These are phyloP conservation scores for Egretta garzetta DNA, from an alignment of 2,113 vertebrate genomes.

Conservation along the genomic window DNA sequence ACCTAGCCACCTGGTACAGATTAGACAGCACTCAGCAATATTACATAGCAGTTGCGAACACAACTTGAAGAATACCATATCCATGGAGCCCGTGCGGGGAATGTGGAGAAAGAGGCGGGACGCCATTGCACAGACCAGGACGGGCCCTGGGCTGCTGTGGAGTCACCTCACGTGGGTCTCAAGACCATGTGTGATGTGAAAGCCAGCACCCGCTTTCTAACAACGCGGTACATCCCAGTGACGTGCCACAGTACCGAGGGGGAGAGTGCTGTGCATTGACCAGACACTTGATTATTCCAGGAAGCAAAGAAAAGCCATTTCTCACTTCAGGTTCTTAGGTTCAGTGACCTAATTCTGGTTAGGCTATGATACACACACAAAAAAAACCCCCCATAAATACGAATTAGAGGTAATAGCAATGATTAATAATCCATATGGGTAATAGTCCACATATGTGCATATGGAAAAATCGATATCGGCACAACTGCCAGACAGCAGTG, in stretches of 20 bases:
- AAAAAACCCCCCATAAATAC: background rate
- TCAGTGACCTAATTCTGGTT: background rate
- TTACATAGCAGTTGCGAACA: background rate
- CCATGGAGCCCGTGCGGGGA: background rate
- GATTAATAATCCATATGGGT: conserved; percentile 39
- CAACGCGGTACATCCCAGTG: rapidly evolving
- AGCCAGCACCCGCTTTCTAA: background rate
- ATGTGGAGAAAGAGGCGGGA: background rate
- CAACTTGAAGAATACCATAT: background rate
- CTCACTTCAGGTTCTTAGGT: background rate
- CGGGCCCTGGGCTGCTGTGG: background rate
- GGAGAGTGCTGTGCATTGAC: background rate
- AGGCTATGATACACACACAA: background rate
- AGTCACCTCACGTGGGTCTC: background rate
- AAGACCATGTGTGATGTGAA: background rate
- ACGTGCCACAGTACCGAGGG: background rate
- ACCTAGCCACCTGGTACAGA: conserved; percentile 34
- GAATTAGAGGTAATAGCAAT: background rate
- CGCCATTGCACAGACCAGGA: background rate
- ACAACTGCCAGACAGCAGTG: background rate
- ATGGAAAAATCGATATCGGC: background rate
- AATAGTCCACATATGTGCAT: background rate
- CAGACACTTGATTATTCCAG: background rate
- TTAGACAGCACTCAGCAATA: conserved; percentile 3
- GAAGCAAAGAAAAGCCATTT: background rate